Conservation (phyloP, 2,797 vertebrate genomes). For the Atherinosoma microstoma region DNA sequence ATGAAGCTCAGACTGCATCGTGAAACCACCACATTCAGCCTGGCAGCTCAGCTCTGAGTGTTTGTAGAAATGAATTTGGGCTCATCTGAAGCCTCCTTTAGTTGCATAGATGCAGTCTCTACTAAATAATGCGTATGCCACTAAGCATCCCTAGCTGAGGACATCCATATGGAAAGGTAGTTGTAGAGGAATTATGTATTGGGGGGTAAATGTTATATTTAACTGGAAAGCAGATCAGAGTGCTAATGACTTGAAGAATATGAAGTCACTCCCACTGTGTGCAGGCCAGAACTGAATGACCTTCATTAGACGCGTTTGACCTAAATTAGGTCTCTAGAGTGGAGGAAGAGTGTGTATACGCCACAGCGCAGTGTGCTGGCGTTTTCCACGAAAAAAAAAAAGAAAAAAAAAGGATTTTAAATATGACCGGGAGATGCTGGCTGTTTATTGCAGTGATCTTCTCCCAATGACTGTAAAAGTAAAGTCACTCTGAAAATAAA, state of each 20-base stretch:
- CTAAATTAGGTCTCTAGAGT: constrained; percentile 84
- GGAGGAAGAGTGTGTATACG: constrained; percentile 50
- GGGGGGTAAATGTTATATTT: constrained; percentile 44
- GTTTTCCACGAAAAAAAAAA: constrained; percentile 39
- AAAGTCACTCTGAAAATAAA: constrained; percentile 39
- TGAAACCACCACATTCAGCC: constrained; percentile 64
- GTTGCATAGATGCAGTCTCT: constrained; percentile 56
- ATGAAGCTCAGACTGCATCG: constrained; percentile 54
- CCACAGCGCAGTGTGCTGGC: constrained; percentile 54
- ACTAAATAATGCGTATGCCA: constrained; percentile 44
- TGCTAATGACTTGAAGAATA: constrained; percentile 46
- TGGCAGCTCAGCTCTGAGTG: constrained; percentile 72
- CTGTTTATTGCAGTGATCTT: constrained; percentile 49
- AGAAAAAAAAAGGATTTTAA: constrained; percentile 18
- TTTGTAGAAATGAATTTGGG: constrained; percentile 60
- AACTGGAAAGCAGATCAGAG: constrained; percentile 45
- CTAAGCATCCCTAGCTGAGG: constrained; percentile 46
- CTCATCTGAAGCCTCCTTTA: constrained; percentile 59
- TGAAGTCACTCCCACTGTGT: constrained; percentile 61
- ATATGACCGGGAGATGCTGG: constrained; percentile 31
- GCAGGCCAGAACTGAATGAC: constrained; percentile 64
- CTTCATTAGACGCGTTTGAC: constrained; percentile 78
- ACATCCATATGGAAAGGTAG: constrained; percentile 28
- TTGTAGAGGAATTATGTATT: constrained; percentile 34
- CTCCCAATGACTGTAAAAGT: constrained; percentile 46